A percentile compares a stretch with the other conserved stretches of the same genome.
Evolutionary conservation across 2,888 invertebrate genomes (phyloP).

Genomic region (Rutpela maculata): DNA sequence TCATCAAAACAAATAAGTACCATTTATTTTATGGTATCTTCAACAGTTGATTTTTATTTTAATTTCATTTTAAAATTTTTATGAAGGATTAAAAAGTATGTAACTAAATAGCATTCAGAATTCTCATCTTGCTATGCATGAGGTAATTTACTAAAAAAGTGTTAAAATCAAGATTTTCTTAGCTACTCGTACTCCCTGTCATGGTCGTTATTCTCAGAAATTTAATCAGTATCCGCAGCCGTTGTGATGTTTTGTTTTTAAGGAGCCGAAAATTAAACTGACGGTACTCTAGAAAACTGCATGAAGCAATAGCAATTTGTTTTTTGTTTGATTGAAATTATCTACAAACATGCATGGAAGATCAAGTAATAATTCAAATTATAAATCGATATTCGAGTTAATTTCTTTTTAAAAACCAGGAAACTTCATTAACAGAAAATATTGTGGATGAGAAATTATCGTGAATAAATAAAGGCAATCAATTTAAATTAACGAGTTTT

Average conservation of each 20-base stretch:
- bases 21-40: slow-evolving; percentile 5
- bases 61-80: slow-evolving; percentile 11
- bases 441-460: slow-evolving; percentile 17
- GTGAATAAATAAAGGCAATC: slow-evolving; percentile 26
- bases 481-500: slow-evolving; percentile 39
- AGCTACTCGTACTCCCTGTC: slow-evolving; percentile 15
- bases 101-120: slow-evolving; percentile 45
- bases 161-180: slow-evolving; percentile 31
- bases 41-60: neutral
- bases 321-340: slow-evolving; percentile 7
- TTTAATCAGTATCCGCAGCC: slow-evolving; percentile 27
- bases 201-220: slow-evolving; percentile 36
- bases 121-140: slow-evolving; percentile 46
- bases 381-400: slow-evolving; percentile 33
- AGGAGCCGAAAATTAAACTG: neutral
- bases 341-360: slow-evolving; percentile 8
- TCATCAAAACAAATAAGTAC: neutral
- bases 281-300: slow-evolving; percentile 10
- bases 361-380: slow-evolving; percentile 31
- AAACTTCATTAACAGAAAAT: slow-evolving; percentile 31
- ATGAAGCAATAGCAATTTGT: slow-evolving; percentile 3
- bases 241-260: slow-evolving; percentile 25
- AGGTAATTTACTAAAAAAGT: slow-evolving; percentile 46
- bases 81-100: slow-evolving; percentile 9
- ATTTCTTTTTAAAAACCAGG: slow-evolving; percentile 26